Base-by-base conservation (phyloP, 2,888 invertebrate species). In the Masnerella sp. region DNA sequence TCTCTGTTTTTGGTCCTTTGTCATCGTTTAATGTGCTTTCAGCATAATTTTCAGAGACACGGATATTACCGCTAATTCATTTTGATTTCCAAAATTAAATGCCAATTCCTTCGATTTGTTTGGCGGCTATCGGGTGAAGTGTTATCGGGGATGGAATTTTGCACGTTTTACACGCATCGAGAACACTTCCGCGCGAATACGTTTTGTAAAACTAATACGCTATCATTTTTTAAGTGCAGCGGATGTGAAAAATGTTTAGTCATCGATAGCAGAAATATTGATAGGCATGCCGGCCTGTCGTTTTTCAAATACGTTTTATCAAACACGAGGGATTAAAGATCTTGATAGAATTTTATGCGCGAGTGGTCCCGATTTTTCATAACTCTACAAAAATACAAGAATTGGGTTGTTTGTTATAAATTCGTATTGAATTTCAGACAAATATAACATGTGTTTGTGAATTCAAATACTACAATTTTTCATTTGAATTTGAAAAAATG, bases 21-120 rank as follows among this genome's bases (percentile, higher is more conserved):
- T 51, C 42, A 51, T 43, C 51, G 15, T 42, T 62, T 62, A 62
- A 62, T 42, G 18, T 42, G 62, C 51, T 62, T 43, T 43, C 12
- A 30, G 43, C 34, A 43, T 28, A 22, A 64, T 52, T 64, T 61
- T 38, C 15, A 38, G 4, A 7, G 5, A 15, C 25, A 9, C 20
- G 20, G 14, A 42, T 25, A 42, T 62, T 42, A 51, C 5, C 12
- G 22, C 28, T 52, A 43, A 52, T 64, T 47, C 11, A 51, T 22
- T 52, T 52, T 28, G 17, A 64, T 64, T 52, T 32, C 15, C 2
- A 20, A 43, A 52, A 43, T 36, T 28, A 25, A 34, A 43, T 30
- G 40, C 42, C 30, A 12, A 40, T 61, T 22, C 36, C 17, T 61
- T 18, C 15, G 14, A 40, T 45, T 30, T 11, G 9, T n/a, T 38